phyloP scores from a whole-genome alignment of 2,888 invertebrate species.

The Diadegma fenestrale region DNA sequence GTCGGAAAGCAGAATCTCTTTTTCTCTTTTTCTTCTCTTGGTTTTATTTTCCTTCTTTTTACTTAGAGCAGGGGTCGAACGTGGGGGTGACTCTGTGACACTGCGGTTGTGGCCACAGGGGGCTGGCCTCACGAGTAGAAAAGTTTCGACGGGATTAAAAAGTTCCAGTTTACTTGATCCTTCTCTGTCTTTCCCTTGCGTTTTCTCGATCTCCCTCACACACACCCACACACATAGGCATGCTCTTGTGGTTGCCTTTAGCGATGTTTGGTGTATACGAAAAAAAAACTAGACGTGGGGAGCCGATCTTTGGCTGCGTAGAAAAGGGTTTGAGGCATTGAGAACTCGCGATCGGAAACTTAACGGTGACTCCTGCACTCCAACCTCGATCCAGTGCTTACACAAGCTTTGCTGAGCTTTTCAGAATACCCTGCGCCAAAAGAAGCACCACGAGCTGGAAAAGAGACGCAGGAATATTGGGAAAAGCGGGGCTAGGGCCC shows the following conservation, averaged over 20 bases:
- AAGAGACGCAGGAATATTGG: not conserved
- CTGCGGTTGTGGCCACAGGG: conserved; percentile 40
- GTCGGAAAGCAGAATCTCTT: conserved; percentile 58
- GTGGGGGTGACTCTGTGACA: conserved; percentile 33
- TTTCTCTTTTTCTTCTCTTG: conserved; percentile 11
- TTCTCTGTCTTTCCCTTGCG: conserved; percentile 26
- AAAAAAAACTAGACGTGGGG: conserved; percentile 3
- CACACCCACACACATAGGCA: not conserved
- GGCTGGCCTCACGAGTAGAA: conserved; percentile 54
- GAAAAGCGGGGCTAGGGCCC: not conserved
- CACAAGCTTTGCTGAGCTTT: conserved; percentile 53
- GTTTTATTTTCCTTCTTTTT: not conserved
- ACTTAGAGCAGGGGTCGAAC: conserved; percentile 30
- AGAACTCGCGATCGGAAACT: conserved; percentile 70
- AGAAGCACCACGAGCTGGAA: not conserved
- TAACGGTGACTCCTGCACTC: conserved; percentile 45
- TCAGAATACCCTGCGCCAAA: conserved; percentile 37
- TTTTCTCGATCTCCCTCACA: not conserved
- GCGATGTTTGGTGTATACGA: conserved; percentile 58
- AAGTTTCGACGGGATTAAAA: conserved; percentile 68
- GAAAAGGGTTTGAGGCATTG: conserved; percentile 64
- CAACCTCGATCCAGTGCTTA: conserved; percentile 43
- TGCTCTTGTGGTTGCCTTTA: conserved; percentile 28
- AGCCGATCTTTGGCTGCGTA: conserved; percentile 43
- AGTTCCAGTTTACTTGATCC: conserved; percentile 54